Evolutionary conservation across 2,113 vertebrate genomes (phyloP).

Genomic region (Dinomys branickii): DNA sequence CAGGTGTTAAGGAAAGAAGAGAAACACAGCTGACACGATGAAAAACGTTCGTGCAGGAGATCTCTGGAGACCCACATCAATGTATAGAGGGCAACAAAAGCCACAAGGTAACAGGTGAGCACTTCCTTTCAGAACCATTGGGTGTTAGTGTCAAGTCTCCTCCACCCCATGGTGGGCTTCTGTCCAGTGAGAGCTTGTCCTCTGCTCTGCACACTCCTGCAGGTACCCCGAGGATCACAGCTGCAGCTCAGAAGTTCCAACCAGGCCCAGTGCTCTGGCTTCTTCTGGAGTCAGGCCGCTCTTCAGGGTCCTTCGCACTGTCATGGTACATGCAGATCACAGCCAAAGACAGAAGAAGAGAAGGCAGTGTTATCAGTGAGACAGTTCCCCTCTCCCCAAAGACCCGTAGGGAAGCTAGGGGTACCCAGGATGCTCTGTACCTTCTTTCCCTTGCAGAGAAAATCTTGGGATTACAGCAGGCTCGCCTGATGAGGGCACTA

Average conservation of each 20-base stretch:
- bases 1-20: slow-evolving; percentile 77
- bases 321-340: slow-evolving; percentile 5
- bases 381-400: not conserved
- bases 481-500: not conserved
- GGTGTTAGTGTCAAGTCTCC: not conserved
- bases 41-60: slow-evolving; percentile 67
- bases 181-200: not conserved
- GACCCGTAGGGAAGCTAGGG: not conserved
- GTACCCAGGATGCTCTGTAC: not conserved
- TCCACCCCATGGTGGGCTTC: not conserved
- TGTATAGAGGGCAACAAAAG: slow-evolving; percentile 48
- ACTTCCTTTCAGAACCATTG: slow-evolving; percentile 59
- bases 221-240: slow-evolving; percentile 87
- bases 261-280: slow-evolving; percentile 94
- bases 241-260: slow-evolving; percentile 94
- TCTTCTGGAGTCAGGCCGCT: slow-evolving; percentile 95
- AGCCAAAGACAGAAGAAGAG: slow-evolving; percentile 41
- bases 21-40: slow-evolving; percentile 78
- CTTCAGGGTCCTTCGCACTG: slow-evolving; percentile 97
- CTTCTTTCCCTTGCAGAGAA: not conserved
- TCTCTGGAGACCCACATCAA: slow-evolving; percentile 45
- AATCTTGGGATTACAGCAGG: not conserved
- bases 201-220: not conserved
- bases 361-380: slow-evolving; percentile 63
- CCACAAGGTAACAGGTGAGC: slow-evolving; percentile 34